A percentile compares a stretch with the other conserved stretches of the same genome.
Conservation (phyloP, 2,113 vertebrate species). For the Zingel zingel region DNA sequence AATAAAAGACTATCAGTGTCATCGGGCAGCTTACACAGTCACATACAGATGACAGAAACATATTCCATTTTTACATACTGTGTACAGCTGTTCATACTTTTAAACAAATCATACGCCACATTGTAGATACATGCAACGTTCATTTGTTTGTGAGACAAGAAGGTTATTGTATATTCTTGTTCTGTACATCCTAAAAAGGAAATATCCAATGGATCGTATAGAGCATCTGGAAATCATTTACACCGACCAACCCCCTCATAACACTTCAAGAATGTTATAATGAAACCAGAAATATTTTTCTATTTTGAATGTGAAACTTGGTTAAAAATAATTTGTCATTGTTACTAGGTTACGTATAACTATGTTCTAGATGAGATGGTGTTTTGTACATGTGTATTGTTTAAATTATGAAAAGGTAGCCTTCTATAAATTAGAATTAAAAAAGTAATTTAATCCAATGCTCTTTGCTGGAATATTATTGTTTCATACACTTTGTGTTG, state of each 20-base stretch:
- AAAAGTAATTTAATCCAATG: conserved; percentile 79
- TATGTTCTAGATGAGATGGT: conserved; percentile 82
- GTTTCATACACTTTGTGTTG: conserved; percentile 42
- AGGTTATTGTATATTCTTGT: conserved; percentile 55
- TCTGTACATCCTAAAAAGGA: conserved; percentile 53
- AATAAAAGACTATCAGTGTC: conserved; percentile 59
- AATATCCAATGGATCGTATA: conserved; percentile 49
- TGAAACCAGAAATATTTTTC: conserved; percentile 80
- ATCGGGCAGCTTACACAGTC: conserved; percentile 60
- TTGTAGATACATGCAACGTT: conserved; percentile 54
- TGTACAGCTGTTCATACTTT: conserved; percentile 58
- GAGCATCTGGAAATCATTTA: conserved; percentile 71
- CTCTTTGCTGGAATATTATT: conserved; percentile 52
- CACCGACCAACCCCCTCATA: conserved; percentile 41
- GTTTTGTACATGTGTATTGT: conserved; percentile 84
- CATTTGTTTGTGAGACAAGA: conserved; percentile 52
- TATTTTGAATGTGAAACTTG: conserved; percentile 75
- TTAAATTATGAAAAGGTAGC: conserved; percentile 86
- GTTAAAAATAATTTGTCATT: conserved; percentile 63
- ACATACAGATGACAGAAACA: conserved; percentile 44
- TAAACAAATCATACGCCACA: conserved; percentile 30
- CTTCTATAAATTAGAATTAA: conserved; percentile 81
- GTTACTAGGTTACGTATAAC: conserved; percentile 68
- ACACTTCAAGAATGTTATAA: conserved; percentile 63
- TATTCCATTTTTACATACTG: conserved; percentile 48